phyloP scores from a whole-genome alignment of 2,113 vertebrate genomes.

The Casuarius casuarius region DNA sequence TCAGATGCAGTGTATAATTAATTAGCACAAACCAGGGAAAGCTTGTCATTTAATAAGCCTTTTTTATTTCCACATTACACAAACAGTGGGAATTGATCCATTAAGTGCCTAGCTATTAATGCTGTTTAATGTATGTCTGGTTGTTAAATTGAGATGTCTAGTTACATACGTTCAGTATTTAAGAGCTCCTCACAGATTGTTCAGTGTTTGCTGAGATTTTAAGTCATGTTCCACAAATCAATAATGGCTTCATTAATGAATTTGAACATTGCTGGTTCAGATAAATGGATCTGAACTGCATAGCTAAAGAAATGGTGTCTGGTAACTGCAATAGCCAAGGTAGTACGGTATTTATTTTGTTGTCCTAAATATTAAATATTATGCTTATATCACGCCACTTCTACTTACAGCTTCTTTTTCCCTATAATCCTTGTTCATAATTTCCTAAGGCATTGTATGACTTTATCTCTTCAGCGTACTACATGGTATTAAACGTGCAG shows the following conservation, averaged over 20 bases:
- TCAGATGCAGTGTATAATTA: slow-evolving; percentile 91
- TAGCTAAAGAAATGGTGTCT: slow-evolving; percentile 11
- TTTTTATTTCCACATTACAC: slow-evolving; percentile 88
- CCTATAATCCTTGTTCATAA: slow-evolving; percentile 41
- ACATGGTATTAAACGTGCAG: slow-evolving; percentile 14
- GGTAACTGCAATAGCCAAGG: not conserved
- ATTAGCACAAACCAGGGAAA: slow-evolving; percentile 93
- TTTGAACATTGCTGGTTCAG: slow-evolving; percentile 65
- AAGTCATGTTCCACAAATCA: slow-evolving; percentile 78
- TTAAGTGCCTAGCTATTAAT: slow-evolving; percentile 92
- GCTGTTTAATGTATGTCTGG: slow-evolving; percentile 91
- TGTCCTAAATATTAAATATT: slow-evolving; percentile 55
- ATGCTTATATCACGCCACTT: slow-evolving; percentile 17
- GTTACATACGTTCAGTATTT: slow-evolving; percentile 80
- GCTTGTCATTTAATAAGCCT: slow-evolving; percentile 96
- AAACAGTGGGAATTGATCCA: slow-evolving; percentile 94
- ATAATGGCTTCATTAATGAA: slow-evolving; percentile 79
- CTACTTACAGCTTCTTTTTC: not conserved
- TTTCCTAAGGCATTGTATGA: slow-evolving; percentile 54
- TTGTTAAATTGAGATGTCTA: slow-evolving; percentile 88
- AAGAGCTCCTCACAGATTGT: slow-evolving; percentile 77
- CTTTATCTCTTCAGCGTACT: slow-evolving; percentile 45
- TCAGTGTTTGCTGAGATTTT: slow-evolving; percentile 80
- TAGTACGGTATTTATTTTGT: not conserved
- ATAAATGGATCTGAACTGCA: slow-evolving; percentile 5